A percentile compares a stretch with the other conserved stretches of the same genome.
Evolutionary conservation across 2,888 invertebrate genomes (phyloP).

Genomic region (Lysandra coridon): DNA sequence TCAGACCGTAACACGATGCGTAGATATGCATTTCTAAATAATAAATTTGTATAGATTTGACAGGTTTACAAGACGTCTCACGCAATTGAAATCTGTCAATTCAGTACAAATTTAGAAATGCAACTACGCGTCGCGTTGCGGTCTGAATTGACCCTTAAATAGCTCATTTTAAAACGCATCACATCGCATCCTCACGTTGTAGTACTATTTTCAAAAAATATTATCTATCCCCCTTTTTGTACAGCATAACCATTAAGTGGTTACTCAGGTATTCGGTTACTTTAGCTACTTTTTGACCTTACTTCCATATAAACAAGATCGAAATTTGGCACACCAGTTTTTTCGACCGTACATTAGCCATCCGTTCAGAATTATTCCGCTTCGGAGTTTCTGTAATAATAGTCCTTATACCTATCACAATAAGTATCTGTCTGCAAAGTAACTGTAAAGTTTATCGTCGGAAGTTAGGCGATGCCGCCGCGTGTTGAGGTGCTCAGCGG

Average conservation of each 20-base stretch:
- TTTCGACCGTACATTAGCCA: not conserved
- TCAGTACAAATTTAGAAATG: too few species aligned
- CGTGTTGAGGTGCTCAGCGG: slow-evolving; percentile 62
- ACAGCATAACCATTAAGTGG: not conserved
- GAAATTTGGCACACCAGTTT: not conserved
- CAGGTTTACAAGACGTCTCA: too few species aligned
- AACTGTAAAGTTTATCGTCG: slow-evolving; percentile 51
- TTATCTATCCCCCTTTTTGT: too few species aligned
- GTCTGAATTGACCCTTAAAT: too few species aligned
- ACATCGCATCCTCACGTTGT: too few species aligned
- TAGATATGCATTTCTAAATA: too few species aligned
- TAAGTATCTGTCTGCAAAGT: not conserved
- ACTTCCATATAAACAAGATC: not conserved
- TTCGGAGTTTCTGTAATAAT: not conserved
- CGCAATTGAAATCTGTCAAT: too few species aligned
- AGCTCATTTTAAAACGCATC: too few species aligned
- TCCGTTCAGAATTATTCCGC: not conserved
- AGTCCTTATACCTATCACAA: not conserved
- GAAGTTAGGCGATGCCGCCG: slow-evolving; percentile 57
- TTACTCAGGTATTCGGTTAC: not conserved
- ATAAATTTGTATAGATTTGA: too few species aligned
- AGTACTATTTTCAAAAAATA: too few species aligned
- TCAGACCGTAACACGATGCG: too few species aligned
- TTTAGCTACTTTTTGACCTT: not conserved
- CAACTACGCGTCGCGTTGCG: too few species aligned